A percentile compares a stretch with the other conserved stretches of the same genome.
Conservation (phyloP, 2,888 invertebrate species). For the Nephrotoma appendiculata region DNA sequence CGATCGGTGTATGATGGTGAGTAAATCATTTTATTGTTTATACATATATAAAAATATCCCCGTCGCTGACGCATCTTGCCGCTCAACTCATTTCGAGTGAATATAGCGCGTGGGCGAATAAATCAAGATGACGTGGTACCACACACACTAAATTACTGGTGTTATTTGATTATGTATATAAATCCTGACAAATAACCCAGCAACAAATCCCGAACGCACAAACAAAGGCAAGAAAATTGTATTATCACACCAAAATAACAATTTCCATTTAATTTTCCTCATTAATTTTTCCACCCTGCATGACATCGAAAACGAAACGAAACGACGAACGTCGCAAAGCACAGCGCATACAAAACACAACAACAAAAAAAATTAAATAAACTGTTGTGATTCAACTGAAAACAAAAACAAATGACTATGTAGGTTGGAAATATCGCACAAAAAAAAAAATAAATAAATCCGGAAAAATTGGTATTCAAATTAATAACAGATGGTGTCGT, state of each 20-base stretch:
- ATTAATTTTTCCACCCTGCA: neutral
- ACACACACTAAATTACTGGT: neutral
- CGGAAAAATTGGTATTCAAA: neutral
- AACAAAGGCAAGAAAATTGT: neutral
- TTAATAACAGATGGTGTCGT: neutral
- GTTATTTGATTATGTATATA: slow-evolving; percentile 1
- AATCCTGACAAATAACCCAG: neutral
- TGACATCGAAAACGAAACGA: neutral
- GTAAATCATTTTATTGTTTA: slow-evolving; percentile 13
- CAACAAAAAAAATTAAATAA: neutral
- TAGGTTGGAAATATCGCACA: neutral
- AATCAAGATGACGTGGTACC: neutral
- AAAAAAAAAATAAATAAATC: neutral
- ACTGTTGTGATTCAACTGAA: neutral
- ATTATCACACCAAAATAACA: neutral
- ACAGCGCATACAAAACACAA: neutral
- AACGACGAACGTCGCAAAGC: too few relatives aligned
- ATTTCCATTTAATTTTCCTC: neutral
- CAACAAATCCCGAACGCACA: neutral
- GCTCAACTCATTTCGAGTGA: neutral
- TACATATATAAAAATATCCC: neutral
- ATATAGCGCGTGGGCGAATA: neutral
- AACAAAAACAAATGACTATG: neutral
- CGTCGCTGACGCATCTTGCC: neutral
- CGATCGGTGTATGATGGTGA: slow-evolving; percentile 59